A percentile compares a stretch with the other conserved stretches of the same genome.
Evolutionary conservation across 2,797 vertebrate genomes (phyloP).

Genomic region (Ceryle rudis): DNA sequence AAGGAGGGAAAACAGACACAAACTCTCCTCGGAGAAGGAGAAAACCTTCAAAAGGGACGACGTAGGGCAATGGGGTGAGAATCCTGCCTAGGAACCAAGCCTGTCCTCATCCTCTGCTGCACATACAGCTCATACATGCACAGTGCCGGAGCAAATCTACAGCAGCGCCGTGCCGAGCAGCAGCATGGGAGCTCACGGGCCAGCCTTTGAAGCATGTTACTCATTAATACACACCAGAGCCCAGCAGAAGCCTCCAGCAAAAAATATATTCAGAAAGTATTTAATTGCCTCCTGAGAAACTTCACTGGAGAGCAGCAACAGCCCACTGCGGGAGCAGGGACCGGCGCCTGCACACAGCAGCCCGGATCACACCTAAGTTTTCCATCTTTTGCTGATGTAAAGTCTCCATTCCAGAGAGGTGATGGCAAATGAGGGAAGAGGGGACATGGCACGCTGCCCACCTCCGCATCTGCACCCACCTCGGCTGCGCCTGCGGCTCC

Average conservation of each 20-base stretch:
- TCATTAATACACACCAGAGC: slow-evolving; percentile 32
- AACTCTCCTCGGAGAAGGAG: neutral
- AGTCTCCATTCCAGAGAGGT: neutral
- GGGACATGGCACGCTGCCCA: accelerated
- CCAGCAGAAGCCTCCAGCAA: slow-evolving; percentile 12
- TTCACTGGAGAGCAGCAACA: neutral
- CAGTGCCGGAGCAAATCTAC: accelerated
- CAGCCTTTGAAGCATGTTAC: neutral
- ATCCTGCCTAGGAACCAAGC: neutral
- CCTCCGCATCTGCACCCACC: slow-evolving; percentile 77
- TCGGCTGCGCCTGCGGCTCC: slow-evolving; percentile 94
- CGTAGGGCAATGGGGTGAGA: neutral
- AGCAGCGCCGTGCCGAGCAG: neutral
- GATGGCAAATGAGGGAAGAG: accelerated
- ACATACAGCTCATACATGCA: accelerated
- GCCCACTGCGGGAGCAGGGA: neutral
- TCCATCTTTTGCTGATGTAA: neutral
- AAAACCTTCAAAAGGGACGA: neutral
- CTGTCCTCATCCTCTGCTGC: neutral
- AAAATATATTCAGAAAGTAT: neutral
- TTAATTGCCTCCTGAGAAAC: slow-evolving; percentile 14
- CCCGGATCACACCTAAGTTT: accelerated
- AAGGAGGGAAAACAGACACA: neutral
- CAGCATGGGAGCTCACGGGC: accelerated
- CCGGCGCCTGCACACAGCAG: accelerated